Evolutionary conservation across 2,888 invertebrate species (phyloP), one percentile per base, ranked within the genome.

Genomic region (Pachycephus smyrnensis): DNA sequence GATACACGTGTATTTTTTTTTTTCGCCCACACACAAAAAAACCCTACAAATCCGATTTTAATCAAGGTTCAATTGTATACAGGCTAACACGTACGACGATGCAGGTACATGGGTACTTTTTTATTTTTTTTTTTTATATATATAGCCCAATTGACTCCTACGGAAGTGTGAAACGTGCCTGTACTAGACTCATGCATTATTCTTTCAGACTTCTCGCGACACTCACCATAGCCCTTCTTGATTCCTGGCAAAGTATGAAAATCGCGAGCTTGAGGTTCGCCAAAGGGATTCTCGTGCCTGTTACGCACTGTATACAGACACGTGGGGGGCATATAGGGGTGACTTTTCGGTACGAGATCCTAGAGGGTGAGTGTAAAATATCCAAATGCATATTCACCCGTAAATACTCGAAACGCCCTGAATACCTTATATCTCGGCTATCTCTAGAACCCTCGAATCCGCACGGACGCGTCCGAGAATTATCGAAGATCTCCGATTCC

Each of bases 381-480:
- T 83, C 80, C 79, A 76, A 80, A 83, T 82, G 80, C 79, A 82
- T 80, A 79, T 84, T 78, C 86, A 86, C 89, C 89, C 90, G 86
- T 83, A 86, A 88, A 88, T 90, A 85, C 87, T 89, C 85, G 87
- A 88, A 89, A 89, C 87, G 89, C 87, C 89, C 89, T 88, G 90
- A 90, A 90, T 90, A 85, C 88, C 89, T 89, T 91, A 91, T 55
- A 55, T 90, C 90, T 86, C 85, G 86, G 88, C 86, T 85, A 90
- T 89, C 90, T 89, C 83, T 87, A 91, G 90, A 86, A 86, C 90
- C 89, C 91, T 91, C 85, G 86, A 89, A 86, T 88, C 82, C 90
- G 90, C 88, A 86, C 85, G 90, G 88, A 91, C 91, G 91, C 91
- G 88, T 85, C 84, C 83, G 84, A 82, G 86, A 91, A 91, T 91